phyloP scores from a whole-genome alignment of 2,888 invertebrate genomes.

The Pollenia griseotomentosa region DNA sequence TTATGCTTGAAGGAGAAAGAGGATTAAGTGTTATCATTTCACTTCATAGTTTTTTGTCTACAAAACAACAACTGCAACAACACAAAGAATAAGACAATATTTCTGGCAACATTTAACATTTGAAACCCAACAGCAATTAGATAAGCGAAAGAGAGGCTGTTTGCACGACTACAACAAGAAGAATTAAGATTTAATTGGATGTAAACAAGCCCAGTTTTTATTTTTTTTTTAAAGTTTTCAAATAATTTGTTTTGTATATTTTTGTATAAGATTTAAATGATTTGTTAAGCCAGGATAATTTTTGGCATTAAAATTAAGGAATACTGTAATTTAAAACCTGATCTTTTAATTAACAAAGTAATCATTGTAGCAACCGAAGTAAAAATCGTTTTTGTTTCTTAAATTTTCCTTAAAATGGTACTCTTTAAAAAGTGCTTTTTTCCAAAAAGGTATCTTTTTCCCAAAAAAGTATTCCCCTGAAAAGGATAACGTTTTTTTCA shows the following conservation, averaged over 20 bases:
- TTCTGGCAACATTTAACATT: slow-evolving; percentile 59
- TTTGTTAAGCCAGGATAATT: slow-evolving; percentile 2
- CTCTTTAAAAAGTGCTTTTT: no score
- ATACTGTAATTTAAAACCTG: no score
- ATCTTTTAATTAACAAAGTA: no score
- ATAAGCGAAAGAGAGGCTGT: slow-evolving; percentile 46
- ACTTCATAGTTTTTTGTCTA: slow-evolving; percentile 71
- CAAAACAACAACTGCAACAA: slow-evolving; percentile 33
- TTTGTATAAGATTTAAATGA: slow-evolving; percentile 28
- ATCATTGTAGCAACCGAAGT: no score
- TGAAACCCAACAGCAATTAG: slow-evolving; percentile 52
- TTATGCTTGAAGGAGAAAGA: slow-evolving; percentile 73
- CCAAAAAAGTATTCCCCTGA: no score
- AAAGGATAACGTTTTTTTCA: no score
- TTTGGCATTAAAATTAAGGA: no score
- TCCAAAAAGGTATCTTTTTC: no score
- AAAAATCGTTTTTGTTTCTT: no score
- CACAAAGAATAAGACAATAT: slow-evolving; percentile 43
- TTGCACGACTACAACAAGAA: slow-evolving; percentile 49
- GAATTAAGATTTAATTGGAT: slow-evolving; percentile 73
- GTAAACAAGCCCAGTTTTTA: slow-evolving; percentile 67
- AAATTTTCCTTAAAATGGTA: no score
- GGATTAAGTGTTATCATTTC: slow-evolving; percentile 74
- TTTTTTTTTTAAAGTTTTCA: slow-evolving; percentile 26
- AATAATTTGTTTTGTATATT: neutral